phyloP scores from a whole-genome alignment of 2,888 invertebrate genomes.

The Eupelmus urozonus region DNA sequence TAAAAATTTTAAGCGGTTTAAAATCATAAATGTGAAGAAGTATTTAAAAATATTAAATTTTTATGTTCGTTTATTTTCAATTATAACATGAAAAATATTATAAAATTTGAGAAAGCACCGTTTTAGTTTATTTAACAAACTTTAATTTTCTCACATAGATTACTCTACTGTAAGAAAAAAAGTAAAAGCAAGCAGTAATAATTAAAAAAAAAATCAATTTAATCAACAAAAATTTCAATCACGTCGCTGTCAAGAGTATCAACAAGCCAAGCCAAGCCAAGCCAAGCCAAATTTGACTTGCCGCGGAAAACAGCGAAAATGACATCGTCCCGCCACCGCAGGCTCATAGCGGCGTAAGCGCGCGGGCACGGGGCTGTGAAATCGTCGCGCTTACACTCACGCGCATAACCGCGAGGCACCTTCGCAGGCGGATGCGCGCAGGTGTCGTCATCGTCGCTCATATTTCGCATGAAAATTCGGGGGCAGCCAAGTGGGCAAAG shows the following conservation, averaged over 20 bases:
- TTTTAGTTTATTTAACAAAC: too few species aligned
- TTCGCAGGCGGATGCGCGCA: background rate
- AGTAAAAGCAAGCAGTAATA: too few species aligned
- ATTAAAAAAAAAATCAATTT: background rate
- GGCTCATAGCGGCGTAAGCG: background rate
- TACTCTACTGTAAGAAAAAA: too few species aligned
- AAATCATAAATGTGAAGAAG: too few species aligned
- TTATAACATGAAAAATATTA: too few species aligned
- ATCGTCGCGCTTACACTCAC: background rate
- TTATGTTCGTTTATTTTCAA: too few species aligned
- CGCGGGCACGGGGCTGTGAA: slow-evolving; percentile 2
- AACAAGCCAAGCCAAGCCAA: too few species aligned
- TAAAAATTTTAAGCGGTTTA: background rate
- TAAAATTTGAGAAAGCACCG: too few species aligned
- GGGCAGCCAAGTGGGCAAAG: slow-evolving; percentile 28
- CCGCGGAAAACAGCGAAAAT: slow-evolving; percentile 43
- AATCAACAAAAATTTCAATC: background rate
- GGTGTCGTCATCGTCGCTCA: slow-evolving; percentile 43
- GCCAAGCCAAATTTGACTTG: slow-evolving; percentile 12
- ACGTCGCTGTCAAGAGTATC: too few species aligned
- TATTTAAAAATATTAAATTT: too few species aligned
- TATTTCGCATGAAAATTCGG: slow-evolving; percentile 48
- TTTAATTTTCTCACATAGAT: too few species aligned
- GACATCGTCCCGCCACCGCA: background rate
- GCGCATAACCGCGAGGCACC: background rate